Evolutionary conservation across 2,888 invertebrate genomes (phyloP), one percentile per base, ranked within the genome.

Genomic region (Villa cingulata): DNA sequence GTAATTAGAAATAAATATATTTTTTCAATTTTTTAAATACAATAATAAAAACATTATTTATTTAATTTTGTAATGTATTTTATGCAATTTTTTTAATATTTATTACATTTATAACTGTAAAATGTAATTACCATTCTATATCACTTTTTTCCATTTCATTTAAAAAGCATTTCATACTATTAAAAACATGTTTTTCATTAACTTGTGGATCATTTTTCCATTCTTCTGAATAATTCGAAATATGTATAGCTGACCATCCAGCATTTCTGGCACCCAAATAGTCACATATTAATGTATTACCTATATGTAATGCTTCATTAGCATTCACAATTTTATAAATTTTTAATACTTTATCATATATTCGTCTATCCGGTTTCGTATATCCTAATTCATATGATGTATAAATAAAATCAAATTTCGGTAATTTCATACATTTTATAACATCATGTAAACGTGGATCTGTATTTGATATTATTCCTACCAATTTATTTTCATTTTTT

Each of bases 391-490:
- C 78, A 60, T 88, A 87, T 0, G 92, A 91, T 2, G 83, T 79
- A 10, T 90, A 51, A 41, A 91, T 71, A 69, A 92, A 92, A 54
- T 84, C 74, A 65, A 92, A 90, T 61, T 78, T 65, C 27, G 71
- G 61, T 36, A 92, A 64, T 39, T 73, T 74, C 45, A 83, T 72
- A 56, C 76, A 78, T 4, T 65, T 53, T 19, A 94, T 71, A 52
- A 91, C 77, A 15, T 72, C 69, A 43, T 76, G 71, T 3, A 94
- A 70, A 34, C 91, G 74, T 18, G 88, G 83, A 70, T 94, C 94
- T 67, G 83, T 89, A 69, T 95, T 95, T 1, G 92, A 92, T 54
- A 94, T 81, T 0, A 90, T 75, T 4, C 91, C 94, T 34, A 90
- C 57, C 23, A 49, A 55, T 48, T 68, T 67, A 18, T 58, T 58